phyloP scores from a whole-genome alignment of 2,888 invertebrate species.

The Polymixis flavicincta region DNA sequence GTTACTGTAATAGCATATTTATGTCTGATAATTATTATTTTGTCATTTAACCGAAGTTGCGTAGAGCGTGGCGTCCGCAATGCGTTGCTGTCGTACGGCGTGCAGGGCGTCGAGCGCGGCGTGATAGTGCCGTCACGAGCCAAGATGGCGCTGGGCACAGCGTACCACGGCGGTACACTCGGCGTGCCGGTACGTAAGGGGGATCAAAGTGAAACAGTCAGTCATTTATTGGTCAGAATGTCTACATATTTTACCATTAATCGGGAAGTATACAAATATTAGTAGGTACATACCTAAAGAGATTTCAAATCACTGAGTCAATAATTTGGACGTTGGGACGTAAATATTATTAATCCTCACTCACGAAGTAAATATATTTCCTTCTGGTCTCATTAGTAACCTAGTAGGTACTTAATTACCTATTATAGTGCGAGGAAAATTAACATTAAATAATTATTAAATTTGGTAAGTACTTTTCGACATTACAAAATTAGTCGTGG shows the following conservation, averaged over 20 bases:
- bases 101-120: conserved; percentile 76
- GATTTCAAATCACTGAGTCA: too few relatives aligned
- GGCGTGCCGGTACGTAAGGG: conserved; percentile 80
- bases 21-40: conserved; percentile 8
- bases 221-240: too few relatives aligned
- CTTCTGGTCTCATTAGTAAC: neutral
- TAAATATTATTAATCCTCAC: neutral
- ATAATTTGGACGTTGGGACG: too few relatives aligned
- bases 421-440: too few relatives aligned
- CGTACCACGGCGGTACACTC: conserved; percentile 84
- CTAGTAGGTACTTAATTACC: too few relatives aligned
- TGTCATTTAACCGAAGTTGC: conserved; percentile 71
- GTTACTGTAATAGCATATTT: neutral
- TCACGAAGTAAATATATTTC: neutral
- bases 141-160: conserved; percentile 84
- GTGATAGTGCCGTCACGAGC: conserved; percentile 86
- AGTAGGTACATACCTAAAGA: too few relatives aligned
- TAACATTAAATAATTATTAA: too few relatives aligned
- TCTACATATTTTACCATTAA: too few relatives aligned
- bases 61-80: conserved; percentile 86
- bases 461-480: neutral
- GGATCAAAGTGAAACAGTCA: too few relatives aligned
- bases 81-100: conserved; percentile 75
- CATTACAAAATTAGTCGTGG: neutral
- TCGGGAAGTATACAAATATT: too few relatives aligned